Evolutionary conservation across 2,888 invertebrate species (phyloP).

Genomic region (Acanthacorydalis orientalis): DNA sequence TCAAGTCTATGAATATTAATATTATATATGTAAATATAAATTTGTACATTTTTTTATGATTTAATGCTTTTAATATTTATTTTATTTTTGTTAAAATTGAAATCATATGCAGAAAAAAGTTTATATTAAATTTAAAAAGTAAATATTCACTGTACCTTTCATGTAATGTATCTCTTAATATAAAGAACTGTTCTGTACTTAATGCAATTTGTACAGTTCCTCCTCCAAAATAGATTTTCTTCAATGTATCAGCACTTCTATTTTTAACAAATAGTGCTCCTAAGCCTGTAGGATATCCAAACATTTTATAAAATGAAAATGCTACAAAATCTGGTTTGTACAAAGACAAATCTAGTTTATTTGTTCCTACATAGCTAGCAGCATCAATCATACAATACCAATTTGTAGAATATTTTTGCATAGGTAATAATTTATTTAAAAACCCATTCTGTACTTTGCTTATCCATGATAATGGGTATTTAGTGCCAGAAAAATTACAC

Average conservation of each 20-base stretch:
- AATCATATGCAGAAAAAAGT: no score
- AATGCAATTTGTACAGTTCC: slow-evolving; percentile 81
- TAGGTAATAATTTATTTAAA: slow-evolving; percentile 25
- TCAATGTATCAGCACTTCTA: slow-evolving; percentile 37
- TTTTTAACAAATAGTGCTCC: slow-evolving; percentile 75
- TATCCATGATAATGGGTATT: slow-evolving; percentile 68
- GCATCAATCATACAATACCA: slow-evolving; percentile 77
- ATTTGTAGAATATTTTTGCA: slow-evolving; percentile 27
- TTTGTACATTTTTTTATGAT: no score
- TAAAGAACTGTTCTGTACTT: slow-evolving; percentile 51
- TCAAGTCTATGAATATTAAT: slow-evolving; percentile 55
- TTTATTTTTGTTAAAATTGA: no score
- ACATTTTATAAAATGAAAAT: slow-evolving; percentile 93
- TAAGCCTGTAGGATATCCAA: slow-evolving; percentile 88
- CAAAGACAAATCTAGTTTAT: slow-evolving; percentile 51
- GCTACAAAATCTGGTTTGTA: slow-evolving; percentile 76
- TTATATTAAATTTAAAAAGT: not conserved
- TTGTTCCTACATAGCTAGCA: slow-evolving; percentile 65
- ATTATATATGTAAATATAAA: no score
- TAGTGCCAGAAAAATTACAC: slow-evolving; percentile 87
- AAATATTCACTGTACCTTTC: slow-evolving; percentile 41
- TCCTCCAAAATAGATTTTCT: slow-evolving; percentile 76
- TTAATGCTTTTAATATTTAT: no score
- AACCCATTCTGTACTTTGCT: slow-evolving; percentile 40
- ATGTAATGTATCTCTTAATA: slow-evolving; percentile 45